Base-by-base conservation (phyloP, 2,888 invertebrate species). In the Notodonta dromedarius region DNA sequence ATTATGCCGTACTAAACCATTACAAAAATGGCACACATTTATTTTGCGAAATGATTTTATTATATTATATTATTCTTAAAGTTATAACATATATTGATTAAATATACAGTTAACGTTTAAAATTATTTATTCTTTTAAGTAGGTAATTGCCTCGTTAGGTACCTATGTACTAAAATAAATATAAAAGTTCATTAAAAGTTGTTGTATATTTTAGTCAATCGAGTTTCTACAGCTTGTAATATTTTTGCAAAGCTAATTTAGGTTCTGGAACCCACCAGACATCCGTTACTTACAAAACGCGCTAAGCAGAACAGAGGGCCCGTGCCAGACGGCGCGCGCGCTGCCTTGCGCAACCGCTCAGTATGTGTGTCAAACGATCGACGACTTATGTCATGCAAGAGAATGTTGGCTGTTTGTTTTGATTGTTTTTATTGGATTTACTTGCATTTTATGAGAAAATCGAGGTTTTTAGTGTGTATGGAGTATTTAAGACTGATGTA, bases 321-420 rank as follows among this genome's bases (percentile, higher is more conserved):
- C 76, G 85, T 84, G 82, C 85, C 85, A 83, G 84, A 77, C 83
- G 66, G 82, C 77, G 82, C 78, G 75, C 77, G 78, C 82, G 79
- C 78, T 66, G 74, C 57, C 72, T 89, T 83, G 84, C 87, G 89
- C 84, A 89, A 90, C 78, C 56, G 56, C 60, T 56, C 67, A 73
- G 80, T 79, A 89, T 89, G 86, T 90, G 78, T 90, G 90, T 90
- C 89, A 89, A 79, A 79, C 83, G 81, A 82, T 79, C 80, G 81
- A 78, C 80, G 82, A 73, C 83, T 79, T 85, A 82, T 83, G 84
- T 84, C 83, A 81, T 77, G 83, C 70, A 65, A 74, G 81, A 83
- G 84, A 86, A 83, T 80, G 80, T 79, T 62, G 67, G 61, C 60
- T 66, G 69, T 71, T 74, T 74, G 65, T 73, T 76, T 73, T 76